Evolutionary conservation across 2,113 vertebrate species (phyloP), one percentile per base, ranked within the genome.

Genomic region (Passer domesticus): DNA sequence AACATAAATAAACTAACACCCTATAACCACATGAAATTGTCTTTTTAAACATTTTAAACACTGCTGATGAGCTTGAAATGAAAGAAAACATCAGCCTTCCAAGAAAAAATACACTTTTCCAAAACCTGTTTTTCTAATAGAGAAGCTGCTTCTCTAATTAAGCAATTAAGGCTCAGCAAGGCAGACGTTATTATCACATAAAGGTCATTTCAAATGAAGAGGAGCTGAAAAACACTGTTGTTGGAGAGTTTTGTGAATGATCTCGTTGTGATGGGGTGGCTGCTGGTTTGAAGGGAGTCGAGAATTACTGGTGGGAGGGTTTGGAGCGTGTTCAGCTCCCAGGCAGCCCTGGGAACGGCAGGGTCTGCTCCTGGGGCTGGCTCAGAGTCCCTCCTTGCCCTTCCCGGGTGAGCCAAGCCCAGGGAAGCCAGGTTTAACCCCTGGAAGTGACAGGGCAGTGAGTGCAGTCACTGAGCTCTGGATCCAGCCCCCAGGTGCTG

Each of bases 161-260:
- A 98, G 94, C 95, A 96, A 97, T 97, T 97, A 97, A 95, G 33
- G 91, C 95, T 95, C 91, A 95, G 94, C 81, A 92, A 97, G 95
- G 90, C 90, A 96, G 97, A 95, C 12, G 15, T 80, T 83, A 91
- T 94, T 87, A 81, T 79, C 83, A 76, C 58, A 87, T 95, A 96
- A 97, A 98, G 97, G 96, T 97, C 96, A 96, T 87, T 95, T 94
- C 81, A 95, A 97, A 97, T 87, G 95, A 94, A 91, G 83, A 96
- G 62, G 56, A 70, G 83, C 77, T 77, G 64, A 63, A 88, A 75
- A 94, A 43, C 49, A 50, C 49, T 15, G 90, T 39, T 84, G 50
- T 59, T 91, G 56, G 16, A 46, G 79, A 37, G 86, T 93, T 92
- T 92, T 89, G 46, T 78, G 87, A 90, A 44, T 78, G 94, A 92